Evolutionary conservation across 2,113 vertebrate species (phyloP).

Genomic region (Urocolius indicus): DNA sequence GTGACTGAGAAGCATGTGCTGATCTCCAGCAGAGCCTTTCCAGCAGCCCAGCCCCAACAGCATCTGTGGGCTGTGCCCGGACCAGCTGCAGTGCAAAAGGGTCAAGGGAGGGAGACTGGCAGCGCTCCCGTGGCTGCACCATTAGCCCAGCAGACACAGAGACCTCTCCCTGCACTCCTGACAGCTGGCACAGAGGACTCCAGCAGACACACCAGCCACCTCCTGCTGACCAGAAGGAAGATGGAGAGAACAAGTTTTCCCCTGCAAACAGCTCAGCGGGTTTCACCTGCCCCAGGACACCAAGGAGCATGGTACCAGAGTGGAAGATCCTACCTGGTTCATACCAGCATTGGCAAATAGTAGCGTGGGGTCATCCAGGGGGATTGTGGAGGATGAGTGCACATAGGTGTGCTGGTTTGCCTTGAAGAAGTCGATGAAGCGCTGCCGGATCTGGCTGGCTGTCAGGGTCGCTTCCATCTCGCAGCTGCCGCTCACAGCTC

Average conservation of each 20-base stretch:
- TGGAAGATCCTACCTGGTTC: constrained; percentile 88
- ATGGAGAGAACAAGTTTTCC: background rate
- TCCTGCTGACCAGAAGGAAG: background rate
- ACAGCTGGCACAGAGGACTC: background rate
- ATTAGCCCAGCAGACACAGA: background rate
- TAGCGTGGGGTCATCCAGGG: constrained; percentile 94
- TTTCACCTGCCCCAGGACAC: background rate
- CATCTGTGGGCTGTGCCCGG: background rate
- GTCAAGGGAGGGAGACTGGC: background rate
- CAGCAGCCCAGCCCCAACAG: background rate
- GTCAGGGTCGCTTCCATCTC: constrained; percentile 86
- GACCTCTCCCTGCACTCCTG: background rate
- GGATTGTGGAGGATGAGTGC: constrained; percentile 92
- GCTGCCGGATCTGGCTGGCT: constrained; percentile 90
- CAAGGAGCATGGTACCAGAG: background rate
- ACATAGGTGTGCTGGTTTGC: constrained; percentile 89
- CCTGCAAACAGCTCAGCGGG: background rate
- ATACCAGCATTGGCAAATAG: constrained; percentile 98
- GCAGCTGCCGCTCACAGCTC: constrained; percentile 2
- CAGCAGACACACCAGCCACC: background rate
- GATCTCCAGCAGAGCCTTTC: background rate
- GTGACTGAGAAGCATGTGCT: background rate
- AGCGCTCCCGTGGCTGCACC: background rate
- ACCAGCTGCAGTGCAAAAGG: background rate
- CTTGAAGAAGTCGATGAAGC: constrained; percentile 94